Evolutionary conservation across 1,140 invertebrate genomes (phyloP).

Genomic region (Stratiolaelaps scimitus): DNA sequence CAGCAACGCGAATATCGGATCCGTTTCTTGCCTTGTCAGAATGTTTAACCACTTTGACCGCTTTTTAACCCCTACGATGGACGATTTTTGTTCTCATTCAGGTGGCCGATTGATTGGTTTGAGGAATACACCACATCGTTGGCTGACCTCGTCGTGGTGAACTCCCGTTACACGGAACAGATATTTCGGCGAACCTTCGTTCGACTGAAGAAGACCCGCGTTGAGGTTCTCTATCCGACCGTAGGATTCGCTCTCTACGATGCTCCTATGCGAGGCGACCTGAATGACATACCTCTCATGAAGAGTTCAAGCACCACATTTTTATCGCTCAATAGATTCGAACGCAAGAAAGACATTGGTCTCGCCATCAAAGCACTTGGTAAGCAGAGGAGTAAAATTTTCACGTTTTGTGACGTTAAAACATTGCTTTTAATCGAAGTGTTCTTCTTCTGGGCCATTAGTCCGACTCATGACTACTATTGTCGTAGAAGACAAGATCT

Average conservation of each 20-base stretch:
- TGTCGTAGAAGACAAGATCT: no score
- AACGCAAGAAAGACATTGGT: conserved; percentile 84
- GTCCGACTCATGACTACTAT: no score
- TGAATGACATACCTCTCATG: conserved; percentile 42
- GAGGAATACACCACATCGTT: conserved; percentile 72
- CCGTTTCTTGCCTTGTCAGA: no score
- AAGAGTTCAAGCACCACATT: conserved; percentile 48
- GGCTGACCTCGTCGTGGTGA: conserved; percentile 62
- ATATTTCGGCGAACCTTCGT: conserved; percentile 75
- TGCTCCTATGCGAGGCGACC: conserved; percentile 44
- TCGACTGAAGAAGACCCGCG: conserved; percentile 48
- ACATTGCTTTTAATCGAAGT: no score
- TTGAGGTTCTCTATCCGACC: conserved; percentile 84
- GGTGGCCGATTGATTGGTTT: conserved; percentile 74
- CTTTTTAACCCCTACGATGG: conserved; percentile 53
- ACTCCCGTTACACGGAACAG: conserved; percentile 72
- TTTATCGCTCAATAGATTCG: conserved; percentile 92
- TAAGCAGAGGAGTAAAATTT: no score
- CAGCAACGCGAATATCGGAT: no score
- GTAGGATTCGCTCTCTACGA: conserved; percentile 69
- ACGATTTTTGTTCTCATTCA: conserved; percentile 56
- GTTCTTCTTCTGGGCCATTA: no score
- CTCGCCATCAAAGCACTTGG: conserved; percentile 69
- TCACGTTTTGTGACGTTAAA: no score
- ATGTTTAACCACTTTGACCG: conserved; percentile 54